Conservation (phyloP, 2,797 vertebrate genomes). For the Tauraco hartlaubi region DNA sequence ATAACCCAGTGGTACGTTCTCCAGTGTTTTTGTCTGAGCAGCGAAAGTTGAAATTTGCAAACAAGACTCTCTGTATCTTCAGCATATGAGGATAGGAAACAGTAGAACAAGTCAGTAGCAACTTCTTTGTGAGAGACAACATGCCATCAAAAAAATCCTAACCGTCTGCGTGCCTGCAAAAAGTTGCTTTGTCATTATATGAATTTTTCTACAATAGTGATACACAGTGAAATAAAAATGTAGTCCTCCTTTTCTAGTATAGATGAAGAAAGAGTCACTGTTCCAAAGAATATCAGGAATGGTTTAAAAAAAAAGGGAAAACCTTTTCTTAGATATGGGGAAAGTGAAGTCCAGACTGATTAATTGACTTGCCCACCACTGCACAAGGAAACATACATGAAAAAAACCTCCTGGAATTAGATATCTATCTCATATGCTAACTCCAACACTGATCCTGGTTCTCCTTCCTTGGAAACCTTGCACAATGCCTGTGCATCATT, state of each 20-base stretch:
- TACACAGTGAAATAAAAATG: neutral
- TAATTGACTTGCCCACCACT: neutral
- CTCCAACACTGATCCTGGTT: neutral
- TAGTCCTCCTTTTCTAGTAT: neutral
- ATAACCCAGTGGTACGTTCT: slow-evolving; percentile 30
- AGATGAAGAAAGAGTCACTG: neutral
- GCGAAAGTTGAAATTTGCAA: slow-evolving; percentile 44
- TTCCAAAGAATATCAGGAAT: neutral
- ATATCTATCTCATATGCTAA: neutral
- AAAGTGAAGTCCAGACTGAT: neutral
- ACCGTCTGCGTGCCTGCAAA: neutral
- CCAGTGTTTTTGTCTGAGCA: slow-evolving; percentile 45
- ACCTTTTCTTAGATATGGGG: neutral
- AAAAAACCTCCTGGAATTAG: neutral
- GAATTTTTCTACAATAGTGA: neutral
- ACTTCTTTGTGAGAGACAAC: slow-evolving; percentile 50
- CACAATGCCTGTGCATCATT: neutral
- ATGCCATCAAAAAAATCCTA: neutral
- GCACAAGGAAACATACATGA: accelerated
- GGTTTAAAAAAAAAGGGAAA: neutral
- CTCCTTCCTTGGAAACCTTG: neutral
- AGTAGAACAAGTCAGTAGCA: slow-evolving; percentile 23
- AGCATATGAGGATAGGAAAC: neutral
- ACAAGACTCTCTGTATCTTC: slow-evolving; percentile 11
- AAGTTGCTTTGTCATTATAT: neutral